Base-by-base conservation (phyloP, 1,140 invertebrate species). In the Eumaeus atala region DNA sequence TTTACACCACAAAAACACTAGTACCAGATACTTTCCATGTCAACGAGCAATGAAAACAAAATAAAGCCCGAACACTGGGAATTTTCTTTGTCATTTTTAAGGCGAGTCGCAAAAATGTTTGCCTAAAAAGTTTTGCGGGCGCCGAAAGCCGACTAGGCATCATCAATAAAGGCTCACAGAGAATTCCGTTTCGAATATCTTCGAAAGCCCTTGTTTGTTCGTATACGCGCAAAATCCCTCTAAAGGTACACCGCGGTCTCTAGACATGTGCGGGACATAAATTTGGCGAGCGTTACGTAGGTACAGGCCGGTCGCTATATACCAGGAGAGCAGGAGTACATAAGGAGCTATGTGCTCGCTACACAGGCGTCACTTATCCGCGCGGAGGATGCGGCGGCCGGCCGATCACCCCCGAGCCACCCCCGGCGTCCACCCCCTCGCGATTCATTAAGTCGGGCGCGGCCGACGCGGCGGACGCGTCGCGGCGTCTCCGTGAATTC, bases 361-460 rank as follows among this genome's bases (percentile, higher is more conserved):
- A 85, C 82, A 80, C 79, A 77, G 79, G 82, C 82, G 82, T 85
- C 82, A 85, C 82, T 85, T 85, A 85, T 83, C 82, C 82, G 79
- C 79, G 79, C 74, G 73, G 82, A 85, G 82, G 82, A 85, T 85
- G 79, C 82, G 82, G 84, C 77, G 81, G 80, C 74, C 69, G 72
- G 75, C 74, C 78, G 75, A 76, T 78, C 71, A 62, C 70, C 78
- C 77, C 77, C 72, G 51, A 51, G 56, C 61, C 17, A 58, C 63
- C 58, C 61, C 61, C 59, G 16, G 48, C 66, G 62, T 62, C 61
- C 69, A 61, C 66, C 53, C 59, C 61, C 79, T 75, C 82, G 82
- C 83, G 83, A 86, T 84, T 86, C 83, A 86, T 86, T 86, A 86
- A 86, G 75, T 83, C 80, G 81, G 84, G 77, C 83, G 84, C 83